Evolutionary conservation across 53 echinoderm and acorn worm species (phyloP), one percentile per base, ranked within the genome.

Genomic region (Paracentrotus lividus): DNA sequence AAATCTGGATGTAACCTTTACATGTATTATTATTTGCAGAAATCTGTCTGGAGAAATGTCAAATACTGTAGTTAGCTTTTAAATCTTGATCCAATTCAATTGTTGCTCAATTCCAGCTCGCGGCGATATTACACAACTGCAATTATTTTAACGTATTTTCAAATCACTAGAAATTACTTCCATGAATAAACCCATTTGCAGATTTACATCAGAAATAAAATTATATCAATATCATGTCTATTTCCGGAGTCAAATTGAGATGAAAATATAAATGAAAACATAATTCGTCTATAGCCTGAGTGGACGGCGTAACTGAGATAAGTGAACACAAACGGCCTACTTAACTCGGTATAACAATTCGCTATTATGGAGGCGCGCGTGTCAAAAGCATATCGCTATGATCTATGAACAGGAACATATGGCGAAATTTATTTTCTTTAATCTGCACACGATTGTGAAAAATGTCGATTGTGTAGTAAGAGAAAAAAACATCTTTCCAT

Each of bases 231-330:
- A 38, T 72, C 40, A 72, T 36, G 72, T 20, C 72, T 36, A 40
- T 38, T 72, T 38, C 21, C 40, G 18, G 18, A 4, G 72, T 21
- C 10, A 49, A 81, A 81, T 45, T 44, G 81, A 81, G 47, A n/a
- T 23, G 44, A 81, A 27, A 47, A 81, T n/a, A 47, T 15, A 16
- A 12, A 8, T 81, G 8, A n/a, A 47, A 10, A 47, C 72, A 72
- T 69, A 78, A 78, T 81, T 81, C 81, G 81, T 81, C 44, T 81
- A 47, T 81, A 44, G 81, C 81, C 81, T 27, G 26, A 81, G n/a
- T n/a, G 47, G 81, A 47, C 2, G 81, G 13, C 33, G 24, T 45
- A 47, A 45, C 44, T 81, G 47, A 45, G 81, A 47, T 44, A 47
- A 81, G 47, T 18, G 47, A 16, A 81, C 26, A 27, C 81, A 81